Evolutionary conservation across 1,140 invertebrate species (phyloP).

Genomic region (Protaetia brevitarsis): DNA sequence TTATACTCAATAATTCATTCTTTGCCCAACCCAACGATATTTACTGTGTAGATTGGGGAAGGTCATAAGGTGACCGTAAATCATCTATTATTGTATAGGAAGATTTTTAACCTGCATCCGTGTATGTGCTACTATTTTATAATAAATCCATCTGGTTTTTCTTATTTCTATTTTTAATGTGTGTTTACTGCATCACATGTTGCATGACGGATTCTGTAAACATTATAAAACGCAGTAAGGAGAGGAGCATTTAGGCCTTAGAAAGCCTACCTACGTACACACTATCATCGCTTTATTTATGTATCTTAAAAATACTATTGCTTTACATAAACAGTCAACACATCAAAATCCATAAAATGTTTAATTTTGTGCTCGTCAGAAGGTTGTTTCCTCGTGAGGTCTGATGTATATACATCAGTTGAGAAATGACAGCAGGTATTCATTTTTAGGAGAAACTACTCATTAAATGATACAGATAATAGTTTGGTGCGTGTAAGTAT

Average conservation of each 20-base stretch:
- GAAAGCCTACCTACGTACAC: constrained; percentile 1
- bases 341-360: constrained; percentile 18
- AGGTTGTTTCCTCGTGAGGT: not conserved
- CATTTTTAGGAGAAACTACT: not conserved
- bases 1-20: no score
- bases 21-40: no score
- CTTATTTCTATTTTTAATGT: constrained; percentile 19
- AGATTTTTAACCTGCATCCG: not conserved
- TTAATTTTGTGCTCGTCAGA: constrained; percentile 9
- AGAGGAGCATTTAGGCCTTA: constrained; percentile 8
- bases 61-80: no score
- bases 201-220: constrained; percentile 14
- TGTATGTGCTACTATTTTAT: constrained; percentile 14
- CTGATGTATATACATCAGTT: constrained; percentile 7
- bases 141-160: constrained; percentile 18
- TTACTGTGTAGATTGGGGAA: no score
- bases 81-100: not conserved
- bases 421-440: constrained; percentile 16
- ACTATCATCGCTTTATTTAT: constrained; percentile 11
- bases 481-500: not conserved
- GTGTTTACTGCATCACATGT: constrained; percentile 14
- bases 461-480: constrained; percentile 14
- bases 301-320: constrained; percentile 18
- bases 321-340: constrained; percentile 15
- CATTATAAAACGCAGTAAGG: constrained; percentile 11